A percentile compares a stretch with the other conserved stretches of the same genome.
Evolutionary conservation across 2,888 invertebrate species (phyloP).

Genomic region (Drosophila paucipuncta): DNA sequence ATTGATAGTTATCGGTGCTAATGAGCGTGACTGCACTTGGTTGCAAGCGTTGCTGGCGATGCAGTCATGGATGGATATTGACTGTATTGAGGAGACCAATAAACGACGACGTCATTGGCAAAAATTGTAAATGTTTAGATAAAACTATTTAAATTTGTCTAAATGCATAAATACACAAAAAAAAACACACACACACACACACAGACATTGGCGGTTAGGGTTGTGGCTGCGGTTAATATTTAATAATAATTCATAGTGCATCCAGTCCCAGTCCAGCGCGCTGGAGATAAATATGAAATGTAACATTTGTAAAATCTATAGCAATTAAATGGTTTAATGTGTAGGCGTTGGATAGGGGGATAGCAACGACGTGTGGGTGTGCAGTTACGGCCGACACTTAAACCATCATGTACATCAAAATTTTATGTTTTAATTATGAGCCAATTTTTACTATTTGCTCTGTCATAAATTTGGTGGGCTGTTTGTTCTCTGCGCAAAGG

Average conservation of each 20-base stretch:
- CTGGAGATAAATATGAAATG: slow-evolving; percentile 46
- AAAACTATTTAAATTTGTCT: slow-evolving; percentile 64
- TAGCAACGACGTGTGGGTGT: slow-evolving; percentile 35
- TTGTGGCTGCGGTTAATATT: slow-evolving; percentile 40
- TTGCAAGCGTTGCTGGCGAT: slow-evolving; percentile 18
- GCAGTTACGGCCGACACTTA: slow-evolving; percentile 63
- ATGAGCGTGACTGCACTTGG: slow-evolving; percentile 20
- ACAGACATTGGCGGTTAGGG: slow-evolving; percentile 7
- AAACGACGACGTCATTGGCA: slow-evolving; percentile 74
- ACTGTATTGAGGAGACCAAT: slow-evolving; percentile 48
- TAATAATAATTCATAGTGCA: slow-evolving; percentile 50
- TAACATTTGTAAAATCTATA: slow-evolving; percentile 14
- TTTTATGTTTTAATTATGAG: slow-evolving; percentile 76
- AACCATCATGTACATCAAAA: slow-evolving; percentile 58
- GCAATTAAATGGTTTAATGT: slow-evolving; percentile 18
- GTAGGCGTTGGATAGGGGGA: slow-evolving; percentile 15
- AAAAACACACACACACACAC: neutral
- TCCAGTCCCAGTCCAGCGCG: slow-evolving; percentile 20
- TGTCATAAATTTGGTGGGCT: slow-evolving; percentile 49
- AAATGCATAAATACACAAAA: slow-evolving; percentile 33
- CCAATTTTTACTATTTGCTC: slow-evolving; percentile 59
- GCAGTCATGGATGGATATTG: slow-evolving; percentile 60
- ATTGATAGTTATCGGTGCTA: slow-evolving; percentile 45
- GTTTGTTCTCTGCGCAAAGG: slow-evolving; percentile 12
- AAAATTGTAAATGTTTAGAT: slow-evolving; percentile 77